phyloP scores from a whole-genome alignment of 2,888 invertebrate species.

The Napeogenes sylphis region DNA sequence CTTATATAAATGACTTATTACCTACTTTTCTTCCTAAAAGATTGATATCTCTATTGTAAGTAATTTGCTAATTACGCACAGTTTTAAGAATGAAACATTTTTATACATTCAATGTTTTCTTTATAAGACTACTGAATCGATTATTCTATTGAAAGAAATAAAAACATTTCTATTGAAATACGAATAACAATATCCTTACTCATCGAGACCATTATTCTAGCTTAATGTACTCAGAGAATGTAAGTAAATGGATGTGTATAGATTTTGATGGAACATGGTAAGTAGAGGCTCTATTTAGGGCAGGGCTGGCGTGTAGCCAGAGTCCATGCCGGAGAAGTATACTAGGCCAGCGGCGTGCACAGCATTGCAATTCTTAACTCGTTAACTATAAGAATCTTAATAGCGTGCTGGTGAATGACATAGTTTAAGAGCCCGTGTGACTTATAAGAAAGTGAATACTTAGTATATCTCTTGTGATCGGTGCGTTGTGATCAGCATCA shows the following conservation, averaged over 20 bases:
- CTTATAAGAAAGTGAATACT: slow-evolving; percentile 7
- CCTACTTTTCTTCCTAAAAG: too few species aligned
- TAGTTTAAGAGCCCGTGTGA: neutral
- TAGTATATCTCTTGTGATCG: neutral
- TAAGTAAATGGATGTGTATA: slow-evolving; percentile 12
- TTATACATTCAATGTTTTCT: too few species aligned
- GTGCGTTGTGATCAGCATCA: neutral
- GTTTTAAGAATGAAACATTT: too few species aligned
- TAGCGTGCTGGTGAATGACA: neutral
- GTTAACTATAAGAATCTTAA: slow-evolving; percentile 2
- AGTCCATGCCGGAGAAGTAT: slow-evolving; percentile 6
- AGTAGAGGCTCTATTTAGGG: slow-evolving; percentile 11
- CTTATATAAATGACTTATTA: too few species aligned
- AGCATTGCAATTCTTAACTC: slow-evolving; percentile 4
- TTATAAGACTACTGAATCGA: too few species aligned
- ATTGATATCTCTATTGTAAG: too few species aligned
- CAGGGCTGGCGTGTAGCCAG: slow-evolving; percentile 15
- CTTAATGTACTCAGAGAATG: slow-evolving; percentile 5
- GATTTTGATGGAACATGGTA: slow-evolving; percentile 9
- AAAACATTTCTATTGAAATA: neutral
- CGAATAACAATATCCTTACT: slow-evolving; percentile 1
- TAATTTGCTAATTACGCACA: too few species aligned
- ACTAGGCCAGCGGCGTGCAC: slow-evolving; percentile 4
- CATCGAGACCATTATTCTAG: slow-evolving; percentile 8
- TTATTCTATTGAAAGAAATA: neutral